Conservation (phyloP, 2,888 invertebrate genomes). For the Spisula solida region DNA sequence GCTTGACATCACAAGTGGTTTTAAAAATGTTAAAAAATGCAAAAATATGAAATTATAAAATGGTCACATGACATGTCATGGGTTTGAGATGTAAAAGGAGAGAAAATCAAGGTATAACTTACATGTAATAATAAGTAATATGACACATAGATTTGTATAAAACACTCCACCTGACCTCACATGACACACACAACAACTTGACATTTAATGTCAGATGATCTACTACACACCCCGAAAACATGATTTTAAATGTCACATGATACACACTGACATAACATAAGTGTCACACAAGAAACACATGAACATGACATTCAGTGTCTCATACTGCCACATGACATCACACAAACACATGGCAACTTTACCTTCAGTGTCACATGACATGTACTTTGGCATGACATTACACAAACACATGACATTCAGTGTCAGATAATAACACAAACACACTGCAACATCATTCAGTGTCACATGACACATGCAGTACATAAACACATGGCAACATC, state of each 20-base stretch:
- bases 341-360: no score
- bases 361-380: no score
- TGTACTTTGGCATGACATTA: no score
- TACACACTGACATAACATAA: no score
- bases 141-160: slow-evolving; percentile 2
- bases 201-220: no score
- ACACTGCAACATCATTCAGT: no score
- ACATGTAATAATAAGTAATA: background rate
- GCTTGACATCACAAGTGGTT: background rate
- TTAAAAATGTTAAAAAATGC: background rate
- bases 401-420: no score
- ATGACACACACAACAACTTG: background rate
- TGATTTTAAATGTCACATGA: no score
- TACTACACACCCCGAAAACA: no score
- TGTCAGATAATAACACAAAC: background rate
- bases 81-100: background rate
- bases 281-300: no score
- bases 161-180: background rate
- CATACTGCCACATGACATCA: no score
- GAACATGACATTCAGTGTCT: no score
- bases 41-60: background rate
- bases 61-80: background rate
- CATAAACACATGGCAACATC: background rate
- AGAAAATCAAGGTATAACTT: background rate
- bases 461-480: background rate